A percentile compares a stretch with the other conserved stretches of the same genome.
Conservation (phyloP, 2,888 invertebrate species). For the Campoplex capitator region DNA sequence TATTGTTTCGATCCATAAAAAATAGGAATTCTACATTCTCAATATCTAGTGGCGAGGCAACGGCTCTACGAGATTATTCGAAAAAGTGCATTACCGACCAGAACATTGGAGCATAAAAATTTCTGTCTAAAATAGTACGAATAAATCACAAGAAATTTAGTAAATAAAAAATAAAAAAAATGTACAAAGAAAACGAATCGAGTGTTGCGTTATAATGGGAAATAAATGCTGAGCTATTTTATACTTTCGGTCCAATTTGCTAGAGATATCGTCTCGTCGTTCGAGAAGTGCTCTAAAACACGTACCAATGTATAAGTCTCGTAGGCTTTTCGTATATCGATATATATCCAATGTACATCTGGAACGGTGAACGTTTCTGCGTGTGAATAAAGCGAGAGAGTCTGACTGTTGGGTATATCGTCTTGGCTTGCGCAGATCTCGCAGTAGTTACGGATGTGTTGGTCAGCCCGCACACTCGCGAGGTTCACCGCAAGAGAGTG, state of each 20-base stretch:
- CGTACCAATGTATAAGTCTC: constrained; percentile 19
- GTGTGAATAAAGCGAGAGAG: constrained; percentile 40
- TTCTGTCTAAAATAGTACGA: not conserved
- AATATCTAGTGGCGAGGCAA: not conserved
- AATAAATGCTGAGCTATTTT: constrained; percentile 34
- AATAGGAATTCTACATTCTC: not conserved
- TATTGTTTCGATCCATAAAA: not conserved
- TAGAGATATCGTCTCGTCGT: constrained; percentile 26
- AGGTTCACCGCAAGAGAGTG: constrained; percentile 62
- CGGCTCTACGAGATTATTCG: not conserved
- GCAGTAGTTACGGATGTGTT: constrained; percentile 64
- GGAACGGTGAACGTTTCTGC: constrained; percentile 73
- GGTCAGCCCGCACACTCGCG: constrained; percentile 63
- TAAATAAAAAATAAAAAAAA: not conserved
- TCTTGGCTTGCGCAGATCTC: constrained; percentile 43
- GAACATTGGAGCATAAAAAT: not conserved
- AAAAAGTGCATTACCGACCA: not conserved
- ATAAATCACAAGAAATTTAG: not conserved
- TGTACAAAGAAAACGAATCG: not conserved
- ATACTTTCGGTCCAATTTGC: constrained; percentile 44
- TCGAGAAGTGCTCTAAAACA: constrained; percentile 34
- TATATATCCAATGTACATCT: constrained; percentile 61
- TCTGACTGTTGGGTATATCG: constrained; percentile 24
- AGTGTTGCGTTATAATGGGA: constrained; percentile 3
- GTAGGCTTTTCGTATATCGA: constrained; percentile 1